Conservation (phyloP, 2,797 vertebrate species). For the Channallabes apus region DNA sequence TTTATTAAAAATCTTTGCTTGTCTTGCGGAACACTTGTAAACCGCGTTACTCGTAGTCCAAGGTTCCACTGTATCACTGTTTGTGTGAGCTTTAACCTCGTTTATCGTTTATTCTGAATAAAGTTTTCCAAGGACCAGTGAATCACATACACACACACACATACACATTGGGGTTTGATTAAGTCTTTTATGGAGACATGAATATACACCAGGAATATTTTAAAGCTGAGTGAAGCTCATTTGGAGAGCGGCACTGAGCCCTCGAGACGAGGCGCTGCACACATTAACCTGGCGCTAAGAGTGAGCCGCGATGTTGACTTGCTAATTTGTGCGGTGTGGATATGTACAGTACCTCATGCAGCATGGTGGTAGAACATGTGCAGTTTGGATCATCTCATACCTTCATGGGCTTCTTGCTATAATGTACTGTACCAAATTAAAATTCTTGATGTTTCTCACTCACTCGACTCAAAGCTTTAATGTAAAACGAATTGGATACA, state of each 20-base stretch:
- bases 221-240: neutral
- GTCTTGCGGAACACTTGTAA: too few species aligned
- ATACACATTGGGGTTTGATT: constrained; percentile 37
- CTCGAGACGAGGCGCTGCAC: neutral
- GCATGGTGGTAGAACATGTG: too few species aligned
- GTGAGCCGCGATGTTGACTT: neutral
- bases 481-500: too few species aligned
- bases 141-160: neutral
- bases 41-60: too few species aligned
- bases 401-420: too few species aligned
- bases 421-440: too few species aligned
- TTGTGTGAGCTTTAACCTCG: neutral
- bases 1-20: too few species aligned
- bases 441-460: too few species aligned
- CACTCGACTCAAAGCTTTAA: too few species aligned
- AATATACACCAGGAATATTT: constrained; percentile 43
- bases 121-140: neutral
- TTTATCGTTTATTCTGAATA: neutral
- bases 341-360: too few species aligned
- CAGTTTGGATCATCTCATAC: neutral
- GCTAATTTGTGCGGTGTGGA: neutral
- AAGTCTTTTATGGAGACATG: constrained; percentile 35
- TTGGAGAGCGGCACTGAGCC: neutral
- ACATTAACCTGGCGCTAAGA: neutral
- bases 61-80: too few species aligned